Conservation (phyloP, 2,888 invertebrate species). For the Thymelicus sylvestris region DNA sequence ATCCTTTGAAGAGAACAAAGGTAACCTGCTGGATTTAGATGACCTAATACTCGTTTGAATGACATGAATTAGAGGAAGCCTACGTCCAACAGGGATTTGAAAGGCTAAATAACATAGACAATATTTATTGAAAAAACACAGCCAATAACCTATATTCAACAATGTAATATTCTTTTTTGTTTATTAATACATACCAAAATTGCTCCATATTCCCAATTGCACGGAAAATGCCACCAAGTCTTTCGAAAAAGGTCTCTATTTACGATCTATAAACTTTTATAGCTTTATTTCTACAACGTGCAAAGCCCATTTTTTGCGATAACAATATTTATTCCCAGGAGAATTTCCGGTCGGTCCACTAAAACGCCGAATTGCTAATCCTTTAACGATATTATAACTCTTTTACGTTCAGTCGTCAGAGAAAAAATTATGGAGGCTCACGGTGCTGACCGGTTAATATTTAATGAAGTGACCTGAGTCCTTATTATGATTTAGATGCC, state of each 20-base stretch:
- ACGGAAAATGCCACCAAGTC: slow-evolving; percentile 36
- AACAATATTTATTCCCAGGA: slow-evolving; percentile 39
- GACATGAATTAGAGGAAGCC: no score
- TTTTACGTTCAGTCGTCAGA: slow-evolving; percentile 11
- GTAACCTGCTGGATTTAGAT: no score
- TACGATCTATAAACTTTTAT: slow-evolving; percentile 39
- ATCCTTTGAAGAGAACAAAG: no score
- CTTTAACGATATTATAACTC: slow-evolving; percentile 28
- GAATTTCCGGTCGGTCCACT: slow-evolving; percentile 33
- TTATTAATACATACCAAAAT: slow-evolving; percentile 28
- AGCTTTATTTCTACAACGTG: slow-evolving; percentile 39
- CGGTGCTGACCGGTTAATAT: slow-evolving; percentile 2
- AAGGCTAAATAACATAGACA: no score
- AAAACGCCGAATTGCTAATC: slow-evolving; percentile 35
- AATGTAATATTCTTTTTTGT: neutral
- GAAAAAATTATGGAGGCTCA: slow-evolving; percentile 2
- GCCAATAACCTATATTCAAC: neutral
- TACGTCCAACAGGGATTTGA: no score
- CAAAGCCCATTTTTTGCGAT: slow-evolving; percentile 38
- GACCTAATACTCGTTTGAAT: no score
- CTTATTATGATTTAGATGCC: slow-evolving; percentile 10
- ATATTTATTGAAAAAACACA: no score
- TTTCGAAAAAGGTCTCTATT: slow-evolving; percentile 37
- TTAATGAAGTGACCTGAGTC: slow-evolving; percentile 9
- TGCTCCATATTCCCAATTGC: slow-evolving; percentile 32